Conservation (phyloP, 2,113 vertebrate species). For the Pachypanchax playfairii region DNA sequence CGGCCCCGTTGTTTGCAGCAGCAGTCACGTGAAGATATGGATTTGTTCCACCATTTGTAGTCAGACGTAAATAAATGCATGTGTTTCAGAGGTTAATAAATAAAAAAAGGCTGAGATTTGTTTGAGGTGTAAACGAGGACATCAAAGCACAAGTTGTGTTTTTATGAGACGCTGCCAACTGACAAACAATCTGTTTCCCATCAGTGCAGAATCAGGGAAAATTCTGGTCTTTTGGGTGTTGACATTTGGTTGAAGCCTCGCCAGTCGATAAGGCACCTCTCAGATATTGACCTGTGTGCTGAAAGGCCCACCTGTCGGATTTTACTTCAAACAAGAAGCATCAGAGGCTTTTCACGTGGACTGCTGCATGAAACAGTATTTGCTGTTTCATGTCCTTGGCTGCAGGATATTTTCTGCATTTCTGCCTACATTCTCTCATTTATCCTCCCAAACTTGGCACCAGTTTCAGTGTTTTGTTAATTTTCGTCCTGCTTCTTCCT, state of each 20-base stretch:
- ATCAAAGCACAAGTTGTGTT: conserved; percentile 11
- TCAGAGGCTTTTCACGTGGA: neutral
- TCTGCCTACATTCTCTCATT: conserved; percentile 18
- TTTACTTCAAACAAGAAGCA: conserved; percentile 37
- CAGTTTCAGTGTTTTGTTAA: conserved; percentile 37
- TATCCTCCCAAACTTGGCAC: neutral
- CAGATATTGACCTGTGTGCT: conserved; percentile 60
- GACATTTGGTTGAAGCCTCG: conserved; percentile 61
- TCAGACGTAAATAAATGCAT: neutral
- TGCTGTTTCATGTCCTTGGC: conserved; percentile 19
- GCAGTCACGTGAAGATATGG: neutral
- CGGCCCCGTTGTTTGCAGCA: neutral
- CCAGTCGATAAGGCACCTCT: conserved; percentile 61
- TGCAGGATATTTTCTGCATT: conserved; percentile 5
- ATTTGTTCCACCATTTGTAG: neutral
- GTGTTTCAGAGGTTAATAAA: no score
- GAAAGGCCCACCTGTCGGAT: conserved; percentile 50
- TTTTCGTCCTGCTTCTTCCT: conserved; percentile 16
- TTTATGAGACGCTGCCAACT: conserved; percentile 6
- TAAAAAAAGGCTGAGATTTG: neutral
- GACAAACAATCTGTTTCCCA: conserved; percentile 23
- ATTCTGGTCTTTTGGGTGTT: conserved; percentile 54
- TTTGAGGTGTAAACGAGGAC: conserved; percentile 2
- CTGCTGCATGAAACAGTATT: no score
- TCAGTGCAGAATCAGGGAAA: conserved; percentile 34